Base-by-base conservation (phyloP, 2,113 vertebrate species). In the Caretta caretta region DNA sequence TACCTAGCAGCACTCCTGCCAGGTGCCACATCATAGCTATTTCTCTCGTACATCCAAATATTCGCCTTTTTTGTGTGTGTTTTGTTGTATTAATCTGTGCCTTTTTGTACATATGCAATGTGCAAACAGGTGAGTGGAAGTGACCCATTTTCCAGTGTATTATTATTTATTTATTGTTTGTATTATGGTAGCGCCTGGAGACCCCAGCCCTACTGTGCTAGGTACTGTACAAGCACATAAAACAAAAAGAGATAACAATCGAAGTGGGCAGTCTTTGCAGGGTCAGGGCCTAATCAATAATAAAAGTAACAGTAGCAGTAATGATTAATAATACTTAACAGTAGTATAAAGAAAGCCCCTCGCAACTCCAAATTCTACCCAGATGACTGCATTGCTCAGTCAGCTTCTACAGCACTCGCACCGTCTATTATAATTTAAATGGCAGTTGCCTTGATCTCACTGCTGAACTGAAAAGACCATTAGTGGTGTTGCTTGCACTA, bases 381-480 rank as follows among this genome's bases (percentile, higher is more conserved):
- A 90, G 82, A 94, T 94, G 93, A 90, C 90, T 2, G 0, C 75
- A 83, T 96, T 96, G 94, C 65, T 94, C 92, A 83, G 96, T 94
- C 96, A 95, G 93, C 94, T 96, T 92, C 94, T 81, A 90, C 62
- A 90, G 93, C 91, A 89, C 62, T 90, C 86, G 49, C 84, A 89
- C 96, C 96, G 88, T 96, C 95, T 97, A 92, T 97, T 96, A 92
- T 93, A 83, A 96, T 97, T 97, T 97, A 96, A 96, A 95, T 93
- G 93, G 91, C 88, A 94, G 94, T 98, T 98, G 95, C 97, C 97
- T 97, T 97, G 96, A 96, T 98, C 96, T 97, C 50, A 69, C 87
- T 94, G 83, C 72, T 0, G 19, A 96, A 97, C 95, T 97, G 96
- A 97, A 97, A 97, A 97, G 93, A 95, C 95, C 93, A 96, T 97